Evolutionary conservation across 1,140 invertebrate genomes (phyloP).

Genomic region (Mycetomoellerius zeteki): DNA sequence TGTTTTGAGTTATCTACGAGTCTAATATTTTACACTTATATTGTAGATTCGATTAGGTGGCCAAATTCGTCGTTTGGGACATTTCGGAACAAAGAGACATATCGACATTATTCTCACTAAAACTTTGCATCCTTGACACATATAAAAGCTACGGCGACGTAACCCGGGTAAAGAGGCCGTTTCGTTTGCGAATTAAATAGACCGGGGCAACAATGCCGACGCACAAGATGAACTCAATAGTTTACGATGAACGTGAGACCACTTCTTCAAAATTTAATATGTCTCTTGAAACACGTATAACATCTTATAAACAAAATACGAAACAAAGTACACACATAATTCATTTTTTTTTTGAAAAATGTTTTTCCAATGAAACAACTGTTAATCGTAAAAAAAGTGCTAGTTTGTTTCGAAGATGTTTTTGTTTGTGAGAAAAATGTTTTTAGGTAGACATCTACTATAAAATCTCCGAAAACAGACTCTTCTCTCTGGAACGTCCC

Average conservation of each 20-base stretch:
- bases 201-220: constrained; percentile 55
- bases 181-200: constrained; percentile 76
- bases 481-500: neutral
- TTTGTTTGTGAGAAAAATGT: neutral
- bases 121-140: constrained; percentile 78
- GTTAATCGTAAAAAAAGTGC: neutral
- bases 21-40: constrained; percentile 10
- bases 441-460: neutral
- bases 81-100: constrained; percentile 10
- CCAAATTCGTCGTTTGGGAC: constrained; percentile 8
- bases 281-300: neutral
- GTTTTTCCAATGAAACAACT: neutral
- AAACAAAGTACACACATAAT: neutral
- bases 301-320: neutral
- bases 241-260: constrained; percentile 37
- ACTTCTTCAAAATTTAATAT: constrained; percentile 19
- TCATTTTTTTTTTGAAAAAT: neutral
- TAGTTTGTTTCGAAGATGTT: neutral
- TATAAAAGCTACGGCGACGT: constrained; percentile 60
- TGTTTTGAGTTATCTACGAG: neutral
- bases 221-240: constrained; percentile 39
- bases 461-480: constrained; percentile 19
- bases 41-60: neutral
- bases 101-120: constrained; percentile 55
- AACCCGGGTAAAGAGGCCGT: constrained; percentile 60